Evolutionary conservation across 2,113 vertebrate species (phyloP).

Genomic region (Pteropus alecto): DNA sequence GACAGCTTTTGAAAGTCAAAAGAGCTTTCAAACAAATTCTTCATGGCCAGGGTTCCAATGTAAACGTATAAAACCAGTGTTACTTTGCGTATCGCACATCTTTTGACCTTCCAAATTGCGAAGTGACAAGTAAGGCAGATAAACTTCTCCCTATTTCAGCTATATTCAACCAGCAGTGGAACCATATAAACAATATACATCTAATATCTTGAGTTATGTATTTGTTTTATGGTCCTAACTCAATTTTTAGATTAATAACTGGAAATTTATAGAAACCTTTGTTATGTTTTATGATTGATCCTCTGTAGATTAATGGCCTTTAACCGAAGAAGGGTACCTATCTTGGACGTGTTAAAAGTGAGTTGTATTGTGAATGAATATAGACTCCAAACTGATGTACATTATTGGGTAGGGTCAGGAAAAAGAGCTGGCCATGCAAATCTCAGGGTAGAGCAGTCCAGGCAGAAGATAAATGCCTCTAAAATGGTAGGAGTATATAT

Average conservation of each 20-base stretch:
- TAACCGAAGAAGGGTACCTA: background rate
- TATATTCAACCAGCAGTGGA: background rate
- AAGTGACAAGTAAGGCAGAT: background rate
- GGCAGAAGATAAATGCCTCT: background rate
- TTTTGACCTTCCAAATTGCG: background rate
- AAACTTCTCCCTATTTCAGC: background rate
- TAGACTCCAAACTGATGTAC: background rate
- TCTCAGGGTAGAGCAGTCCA: background rate
- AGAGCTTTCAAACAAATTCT: background rate
- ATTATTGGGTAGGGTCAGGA: background rate
- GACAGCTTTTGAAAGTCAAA: conserved; percentile 23
- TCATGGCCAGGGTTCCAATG: background rate
- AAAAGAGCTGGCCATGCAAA: background rate
- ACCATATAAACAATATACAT: background rate
- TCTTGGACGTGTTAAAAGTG: background rate
- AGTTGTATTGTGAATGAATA: background rate
- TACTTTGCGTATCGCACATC: background rate
- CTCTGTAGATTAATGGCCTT: background rate
- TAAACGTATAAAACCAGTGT: background rate
- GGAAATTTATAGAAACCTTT: background rate
- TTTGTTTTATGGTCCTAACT: background rate
- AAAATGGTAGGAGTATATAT: background rate
- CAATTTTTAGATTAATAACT: conserved; percentile 6
- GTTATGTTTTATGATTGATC: background rate
- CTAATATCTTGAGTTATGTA: background rate